A percentile compares a stretch with the other conserved stretches of the same genome.
Conservation (phyloP, 1,140 invertebrate species). For the Proctacanthus coquilletti region DNA sequence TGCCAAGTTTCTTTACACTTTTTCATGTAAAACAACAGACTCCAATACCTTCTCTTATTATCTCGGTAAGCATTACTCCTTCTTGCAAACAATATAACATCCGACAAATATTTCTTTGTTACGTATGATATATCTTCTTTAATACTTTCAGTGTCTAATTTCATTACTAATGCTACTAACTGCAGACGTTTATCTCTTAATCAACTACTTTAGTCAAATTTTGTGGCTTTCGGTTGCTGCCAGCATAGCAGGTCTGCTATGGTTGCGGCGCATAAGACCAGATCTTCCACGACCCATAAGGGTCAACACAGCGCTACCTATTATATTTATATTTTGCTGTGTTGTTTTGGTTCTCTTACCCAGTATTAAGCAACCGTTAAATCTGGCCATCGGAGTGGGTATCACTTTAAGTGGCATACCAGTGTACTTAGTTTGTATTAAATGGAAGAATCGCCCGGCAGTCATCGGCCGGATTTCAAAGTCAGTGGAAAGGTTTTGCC, state of each 20-base stretch:
- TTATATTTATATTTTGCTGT: constrained; percentile 71
- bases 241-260: constrained; percentile 62
- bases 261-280: constrained; percentile 53
- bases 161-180: constrained; percentile 55
- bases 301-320: constrained; percentile 64
- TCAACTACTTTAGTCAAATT: constrained; percentile 66
- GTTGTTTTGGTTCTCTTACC: constrained; percentile 70
- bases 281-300: constrained; percentile 64
- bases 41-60: constrained; percentile 64
- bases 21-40: constrained; percentile 60
- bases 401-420: constrained; percentile 83
- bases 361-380: constrained; percentile 55
- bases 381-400: constrained; percentile 66
- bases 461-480: constrained; percentile 17
- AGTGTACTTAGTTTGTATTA: constrained; percentile 75
- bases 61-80: constrained; percentile 41
- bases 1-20: constrained; percentile 62
- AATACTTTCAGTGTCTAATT: constrained; percentile 45
- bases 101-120: background rate
- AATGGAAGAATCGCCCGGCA: constrained; percentile 61
- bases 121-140: background rate
- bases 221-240: constrained; percentile 63
- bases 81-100: background rate
- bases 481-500: constrained; percentile 19
- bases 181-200: constrained; percentile 52